Conservation (phyloP, 1,140 invertebrate species). For the Heliconius hewitsoni region DNA sequence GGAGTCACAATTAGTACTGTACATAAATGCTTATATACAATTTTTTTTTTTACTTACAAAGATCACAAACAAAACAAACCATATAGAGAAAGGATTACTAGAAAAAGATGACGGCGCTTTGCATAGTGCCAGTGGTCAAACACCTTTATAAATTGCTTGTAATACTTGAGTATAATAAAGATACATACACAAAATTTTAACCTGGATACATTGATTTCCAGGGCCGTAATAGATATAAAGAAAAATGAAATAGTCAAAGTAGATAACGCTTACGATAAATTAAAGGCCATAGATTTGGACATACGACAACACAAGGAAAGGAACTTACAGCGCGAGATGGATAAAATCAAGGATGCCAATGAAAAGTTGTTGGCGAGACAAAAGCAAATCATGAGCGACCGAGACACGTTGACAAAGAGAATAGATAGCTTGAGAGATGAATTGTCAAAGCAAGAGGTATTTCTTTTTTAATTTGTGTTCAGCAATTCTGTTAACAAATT, state of each 20-base stretch:
- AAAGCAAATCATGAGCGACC: conserved; percentile 68
- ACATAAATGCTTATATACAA: too few species aligned
- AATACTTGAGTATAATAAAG: too few species aligned
- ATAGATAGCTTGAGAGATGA: conserved; percentile 84
- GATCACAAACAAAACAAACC: too few species aligned
- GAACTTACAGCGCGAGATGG: conserved; percentile 70
- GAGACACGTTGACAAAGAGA: conserved; percentile 68
- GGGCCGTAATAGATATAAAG: conserved; percentile 62
- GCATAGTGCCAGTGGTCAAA: too few species aligned
- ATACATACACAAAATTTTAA: too few species aligned
- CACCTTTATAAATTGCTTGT: too few species aligned
- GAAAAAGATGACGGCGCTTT: too few species aligned
- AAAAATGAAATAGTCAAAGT: conserved; percentile 61
- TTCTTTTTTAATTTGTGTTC: background rate
- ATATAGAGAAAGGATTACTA: too few species aligned
- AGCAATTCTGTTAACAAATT: too few species aligned
- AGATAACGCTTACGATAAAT: conserved; percentile 70
- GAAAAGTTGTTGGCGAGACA: conserved; percentile 82
- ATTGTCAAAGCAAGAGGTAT: conserved; percentile 85
- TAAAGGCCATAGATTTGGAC: conserved; percentile 71
- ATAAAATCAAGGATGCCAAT: conserved; percentile 69
- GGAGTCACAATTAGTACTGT: background rate
- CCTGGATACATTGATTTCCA: conserved; percentile 38
- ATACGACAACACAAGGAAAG: conserved; percentile 72
- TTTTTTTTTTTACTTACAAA: too few species aligned